Percentiles rank a stretch among this genome's conserved stretches.
Evolutionary conservation across 2,888 invertebrate species (phyloP).

Genomic region (Prosapia bicincta): DNA sequence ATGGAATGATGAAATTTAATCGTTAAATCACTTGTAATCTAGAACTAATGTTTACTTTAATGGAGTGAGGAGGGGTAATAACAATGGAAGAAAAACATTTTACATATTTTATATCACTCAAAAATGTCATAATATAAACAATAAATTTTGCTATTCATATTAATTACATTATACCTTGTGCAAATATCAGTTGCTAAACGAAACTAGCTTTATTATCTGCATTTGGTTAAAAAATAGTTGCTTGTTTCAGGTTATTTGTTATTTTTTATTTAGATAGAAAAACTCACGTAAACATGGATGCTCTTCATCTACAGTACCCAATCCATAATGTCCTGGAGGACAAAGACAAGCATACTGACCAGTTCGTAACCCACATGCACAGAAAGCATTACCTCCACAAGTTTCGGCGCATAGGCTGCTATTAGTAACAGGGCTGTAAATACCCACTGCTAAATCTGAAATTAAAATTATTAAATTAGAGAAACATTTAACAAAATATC

Average conservation of each 20-base stretch:
- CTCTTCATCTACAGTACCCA: constrained; percentile 49
- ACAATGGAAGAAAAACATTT: no score
- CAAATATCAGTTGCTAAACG: background rate
- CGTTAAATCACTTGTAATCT: no score
- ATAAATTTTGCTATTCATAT: no score
- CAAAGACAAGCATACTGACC: constrained; percentile 68
- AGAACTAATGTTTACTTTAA: no score
- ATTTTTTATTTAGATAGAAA: no score
- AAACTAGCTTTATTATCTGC: background rate
- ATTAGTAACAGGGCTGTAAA: constrained; percentile 52
- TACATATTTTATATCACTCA: no score
- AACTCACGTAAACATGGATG: constrained; percentile 58
- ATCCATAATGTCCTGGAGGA: constrained; percentile 60
- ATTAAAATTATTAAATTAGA: background rate
- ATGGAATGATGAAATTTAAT: no score
- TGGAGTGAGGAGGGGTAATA: no score
- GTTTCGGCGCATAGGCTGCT: constrained; percentile 53
- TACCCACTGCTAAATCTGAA: constrained; percentile 59
- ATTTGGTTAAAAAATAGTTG: background rate
- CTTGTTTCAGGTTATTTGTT: constrained; percentile 6
- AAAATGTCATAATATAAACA: no score
- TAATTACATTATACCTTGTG: no score
- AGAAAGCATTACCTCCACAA: constrained; percentile 59
- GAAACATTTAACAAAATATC: background rate
- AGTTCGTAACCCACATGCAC: constrained; percentile 63